phyloP scores from a whole-genome alignment of 1,140 invertebrate genomes.

The Philotrypesis tridentata region DNA sequence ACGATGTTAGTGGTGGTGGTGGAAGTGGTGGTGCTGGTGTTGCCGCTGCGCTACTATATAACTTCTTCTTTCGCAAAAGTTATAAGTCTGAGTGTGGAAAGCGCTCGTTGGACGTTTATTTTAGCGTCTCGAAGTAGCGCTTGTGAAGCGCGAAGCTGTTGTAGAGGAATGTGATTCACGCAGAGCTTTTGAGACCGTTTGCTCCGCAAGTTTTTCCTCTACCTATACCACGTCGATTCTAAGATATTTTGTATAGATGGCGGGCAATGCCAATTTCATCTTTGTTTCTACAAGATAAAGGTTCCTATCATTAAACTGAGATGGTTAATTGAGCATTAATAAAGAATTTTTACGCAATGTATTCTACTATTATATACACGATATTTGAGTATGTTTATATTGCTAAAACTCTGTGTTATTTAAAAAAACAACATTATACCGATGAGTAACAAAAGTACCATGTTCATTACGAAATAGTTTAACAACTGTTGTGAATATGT shows the following conservation, averaged over 20 bases:
- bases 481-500: not conserved
- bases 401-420: no score
- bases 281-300: no score
- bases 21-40: not conserved
- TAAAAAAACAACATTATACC: no score
- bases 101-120: conserved; percentile 9
- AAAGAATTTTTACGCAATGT: no score
- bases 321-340: no score
- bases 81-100: not conserved
- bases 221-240: not conserved
- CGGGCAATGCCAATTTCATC: no score
- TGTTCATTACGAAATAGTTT: not conserved
- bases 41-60: not conserved
- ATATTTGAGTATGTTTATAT: no score
- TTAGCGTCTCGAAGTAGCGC: not conserved
- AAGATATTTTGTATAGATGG: no score
- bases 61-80: conserved; percentile 26
- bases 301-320: no score
- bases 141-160: not conserved
- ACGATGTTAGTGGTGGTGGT: not conserved
- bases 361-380: no score
- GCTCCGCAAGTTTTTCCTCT: not conserved
- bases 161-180: not conserved
- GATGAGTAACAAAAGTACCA: no score
- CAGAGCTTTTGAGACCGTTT: not conserved